Base-by-base conservation (phyloP, 2,113 vertebrate genomes). In the human (Homo sapiens) region DNA sequence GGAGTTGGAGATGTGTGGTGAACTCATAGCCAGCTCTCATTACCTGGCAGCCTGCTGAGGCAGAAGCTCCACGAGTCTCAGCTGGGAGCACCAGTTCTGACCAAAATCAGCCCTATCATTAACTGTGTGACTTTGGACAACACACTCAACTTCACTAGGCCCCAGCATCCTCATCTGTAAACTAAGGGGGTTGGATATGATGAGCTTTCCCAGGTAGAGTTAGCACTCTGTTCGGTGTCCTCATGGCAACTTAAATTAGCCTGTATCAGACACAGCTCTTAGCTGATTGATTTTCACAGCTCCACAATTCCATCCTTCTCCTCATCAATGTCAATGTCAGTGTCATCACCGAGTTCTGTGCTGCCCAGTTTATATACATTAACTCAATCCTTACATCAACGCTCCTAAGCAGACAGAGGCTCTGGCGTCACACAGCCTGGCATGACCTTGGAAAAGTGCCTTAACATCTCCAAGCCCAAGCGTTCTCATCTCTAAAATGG, bases 201-300 rank as follows among this genome's bases (percentile, higher is more conserved):
- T 30, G 64, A 35, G 4, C 20, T 48, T 59, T 75, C 40, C 86
- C 76, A 86, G 25, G 57, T 7, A 27, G 43, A 61, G 48, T 64
- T 1, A 18, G 9, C 1, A 0, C 59, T 81, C 38, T 72, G 45
- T 45, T 64, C 59, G 14, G 9, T 4, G 25, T 22, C 59, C 57
- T 35, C 43, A 8, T 13, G 1, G 2, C 17, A 35, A 16, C 23
- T 72, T 27, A 70, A 30, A 78, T 14, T 8, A 2, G 43, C 17
- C 70, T 30, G 18, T 38, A 3, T 57, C 45, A 83, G 38, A 59
- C 8, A 45, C 30, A 50, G 50, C 64, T 30, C 80, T 68, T 23
- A 25, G 70, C 12, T 0, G 0, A 20, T 1, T 30, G 43, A 35
- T 72, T 73, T 2, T 64, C 27, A 30, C 27, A 32, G 27, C 13